Base-by-base conservation (phyloP, 2,113 vertebrate genomes). In the Mesocricetus auratus region DNA sequence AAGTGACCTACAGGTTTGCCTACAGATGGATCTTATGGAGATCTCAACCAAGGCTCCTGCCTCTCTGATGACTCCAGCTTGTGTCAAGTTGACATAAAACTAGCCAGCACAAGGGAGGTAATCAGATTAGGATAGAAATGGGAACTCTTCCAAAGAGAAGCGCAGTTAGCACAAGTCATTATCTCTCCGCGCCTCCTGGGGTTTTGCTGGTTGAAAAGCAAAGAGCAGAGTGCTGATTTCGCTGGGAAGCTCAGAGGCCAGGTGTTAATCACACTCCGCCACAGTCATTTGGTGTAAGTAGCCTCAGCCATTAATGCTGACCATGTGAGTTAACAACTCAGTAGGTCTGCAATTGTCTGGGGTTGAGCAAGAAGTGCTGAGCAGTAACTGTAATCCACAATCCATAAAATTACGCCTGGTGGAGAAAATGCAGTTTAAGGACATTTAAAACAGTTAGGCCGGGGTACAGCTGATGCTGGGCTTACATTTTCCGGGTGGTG, bases 331-430 rank as follows among this genome's bases (percentile, higher is more conserved):
- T 96, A 95, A 94, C 94, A 95, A 96, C 94, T 96, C 86, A 50
- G 94, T 90, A 92, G 93, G 93, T 92, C 96, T 86, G 88, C 36
- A 4, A 83, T 97, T 68, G 90, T 90, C 96, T 47, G 42, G 95
- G 93, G 73, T 71, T 94, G 79, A 86, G 92, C 56, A 89, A 94
- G 97, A 96, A 97, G 91, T 96, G 96, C 97, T 97, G 96, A 97
- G 96, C 96, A 93, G 97, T 97, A 97, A 97, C 93, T 81, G 96
- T 96, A 94, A 97, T 94, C 97, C 95, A 96, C 96, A 96, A 92
- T 87, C 97, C 97, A 96, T 96, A 97, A 97, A 97, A 97, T 96
- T 96, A 97, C 95, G 93, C 89, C 95, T 94, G 78, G 68, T 96
- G 89, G 91, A 97, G 97, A 96, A 85, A 97, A 97, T 64, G 97